phyloP scores from a whole-genome alignment of 1,140 invertebrate genomes.

The Mesaphorura yosii region DNA sequence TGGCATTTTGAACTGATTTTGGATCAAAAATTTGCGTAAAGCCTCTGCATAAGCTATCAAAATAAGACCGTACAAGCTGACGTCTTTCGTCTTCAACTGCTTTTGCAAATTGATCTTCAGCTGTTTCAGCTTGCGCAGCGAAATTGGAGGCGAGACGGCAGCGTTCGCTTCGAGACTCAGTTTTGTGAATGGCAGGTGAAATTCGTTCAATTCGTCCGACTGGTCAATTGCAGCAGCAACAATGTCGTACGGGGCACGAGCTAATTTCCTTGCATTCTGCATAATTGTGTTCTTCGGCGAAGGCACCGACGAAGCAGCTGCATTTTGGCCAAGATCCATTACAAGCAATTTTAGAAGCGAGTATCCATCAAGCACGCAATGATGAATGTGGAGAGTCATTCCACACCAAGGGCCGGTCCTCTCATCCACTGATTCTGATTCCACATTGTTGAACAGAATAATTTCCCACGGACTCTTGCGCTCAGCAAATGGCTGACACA shows the following conservation, averaged over 20 bases:
- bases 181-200: not conserved
- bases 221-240: not conserved
- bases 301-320: not conserved
- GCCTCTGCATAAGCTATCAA: not conserved
- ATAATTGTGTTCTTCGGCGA: not conserved
- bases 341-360: not conserved
- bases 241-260: not conserved
- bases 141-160: not conserved
- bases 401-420: not conserved
- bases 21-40: no score
- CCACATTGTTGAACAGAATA: constrained; percentile 1
- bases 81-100: not conserved
- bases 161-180: not conserved
- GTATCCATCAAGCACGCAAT: not conserved
- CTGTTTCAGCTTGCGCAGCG: not conserved
- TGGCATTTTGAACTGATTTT: not conserved
- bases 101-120: not conserved
- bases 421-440: not conserved
- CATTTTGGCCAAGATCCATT: not conserved
- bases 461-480: constrained; percentile 9
- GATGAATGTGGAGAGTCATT: not conserved
- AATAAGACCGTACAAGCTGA: not conserved
- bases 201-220: not conserved
- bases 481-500: not conserved
- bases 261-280: not conserved